Base-by-base conservation (phyloP, 2,113 vertebrate genomes). In the Conger conger region DNA sequence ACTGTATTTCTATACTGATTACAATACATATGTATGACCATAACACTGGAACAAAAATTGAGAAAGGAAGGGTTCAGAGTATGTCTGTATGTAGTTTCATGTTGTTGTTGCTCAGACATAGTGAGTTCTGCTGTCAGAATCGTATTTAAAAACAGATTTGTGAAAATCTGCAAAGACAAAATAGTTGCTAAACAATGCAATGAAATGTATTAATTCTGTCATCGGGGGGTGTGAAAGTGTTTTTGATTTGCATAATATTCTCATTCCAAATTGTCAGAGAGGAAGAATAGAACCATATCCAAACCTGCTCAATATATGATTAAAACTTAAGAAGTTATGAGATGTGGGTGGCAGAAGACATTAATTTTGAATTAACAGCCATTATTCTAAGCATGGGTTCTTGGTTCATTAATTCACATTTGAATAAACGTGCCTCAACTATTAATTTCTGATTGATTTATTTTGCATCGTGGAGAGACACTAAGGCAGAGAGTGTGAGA, bases 241-340 rank as follows among this genome's bases (percentile, higher is more conserved):
- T 80, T 80, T 84, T 84, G 38, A 80, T 84, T 79, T 84, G 76
- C 77, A 84, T 63, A 84, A 84, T 79, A 77, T 63, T 84, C 83
- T 37, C 76, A 57, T 84, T 80, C 50, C 1, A n/a, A 33, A 73
- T 79, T 40, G 36, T 42, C 1, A 23, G 23, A 30, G 76, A 33
- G 33, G 50, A 20, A 50, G 83, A 60, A 80, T 53, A 79, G 23
- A 54, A 57, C 30, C 4, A 37, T 50, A 50, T 50, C 45, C 45
- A 50, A 50, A 50, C 45, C 45, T 50, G 45, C 45, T 50, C 45
- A 50, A 50, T 50, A 50, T 50, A 50, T 50, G 45, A 50, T 50
- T 50, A 13, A 50, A 50, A 50, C 45, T 15, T 50, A 50, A 63
- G 57, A 63, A 63, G 20, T 63, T 63, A 20, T 23, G 57, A 63